Conservation (phyloP, 2,888 invertebrate genomes). For the Rhimphoctona megacephalus region DNA sequence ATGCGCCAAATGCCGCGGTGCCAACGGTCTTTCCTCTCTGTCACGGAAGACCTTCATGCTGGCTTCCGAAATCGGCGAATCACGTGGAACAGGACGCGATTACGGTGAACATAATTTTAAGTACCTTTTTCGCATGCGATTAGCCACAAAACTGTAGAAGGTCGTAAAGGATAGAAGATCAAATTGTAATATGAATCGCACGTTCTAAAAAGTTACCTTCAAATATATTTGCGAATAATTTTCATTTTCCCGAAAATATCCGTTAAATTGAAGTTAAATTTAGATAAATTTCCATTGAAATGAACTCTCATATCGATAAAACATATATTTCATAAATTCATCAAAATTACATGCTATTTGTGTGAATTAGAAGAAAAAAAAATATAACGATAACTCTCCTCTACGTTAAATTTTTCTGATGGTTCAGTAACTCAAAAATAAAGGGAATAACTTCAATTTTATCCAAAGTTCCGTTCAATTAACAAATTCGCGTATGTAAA, state of each 20-base stretch:
- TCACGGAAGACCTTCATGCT: slow-evolving; percentile 40
- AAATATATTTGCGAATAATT: not conserved
- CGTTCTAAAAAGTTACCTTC: not conserved
- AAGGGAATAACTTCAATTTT: too few relatives aligned
- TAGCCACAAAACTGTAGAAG: slow-evolving; percentile 26
- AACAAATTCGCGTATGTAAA: too few relatives aligned
- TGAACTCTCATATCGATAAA: too few relatives aligned
- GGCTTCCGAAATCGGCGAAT: slow-evolving; percentile 44
- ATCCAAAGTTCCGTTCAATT: too few relatives aligned
- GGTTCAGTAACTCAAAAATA: too few relatives aligned
- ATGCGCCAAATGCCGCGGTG: slow-evolving; percentile 45
- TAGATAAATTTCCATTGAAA: too few relatives aligned
- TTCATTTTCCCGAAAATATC: not conserved
- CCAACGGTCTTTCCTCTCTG: slow-evolving; percentile 24
- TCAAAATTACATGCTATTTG: too few relatives aligned
- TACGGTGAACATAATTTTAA: slow-evolving; percentile 41
- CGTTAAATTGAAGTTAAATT: not conserved
- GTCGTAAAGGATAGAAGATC: slow-evolving; percentile 7
- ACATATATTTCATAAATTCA: too few relatives aligned
- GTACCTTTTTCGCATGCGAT: slow-evolving; percentile 30
- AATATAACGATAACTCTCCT: too few relatives aligned
- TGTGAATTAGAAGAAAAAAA: too few relatives aligned
- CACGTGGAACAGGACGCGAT: slow-evolving; percentile 30
- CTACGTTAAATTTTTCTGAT: too few relatives aligned
- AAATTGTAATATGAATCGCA: slow-evolving; percentile 4